Evolutionary conservation across 1,140 invertebrate species (phyloP), one percentile per base, ranked within the genome.

Genomic region (Ooceraea biroi): DNA sequence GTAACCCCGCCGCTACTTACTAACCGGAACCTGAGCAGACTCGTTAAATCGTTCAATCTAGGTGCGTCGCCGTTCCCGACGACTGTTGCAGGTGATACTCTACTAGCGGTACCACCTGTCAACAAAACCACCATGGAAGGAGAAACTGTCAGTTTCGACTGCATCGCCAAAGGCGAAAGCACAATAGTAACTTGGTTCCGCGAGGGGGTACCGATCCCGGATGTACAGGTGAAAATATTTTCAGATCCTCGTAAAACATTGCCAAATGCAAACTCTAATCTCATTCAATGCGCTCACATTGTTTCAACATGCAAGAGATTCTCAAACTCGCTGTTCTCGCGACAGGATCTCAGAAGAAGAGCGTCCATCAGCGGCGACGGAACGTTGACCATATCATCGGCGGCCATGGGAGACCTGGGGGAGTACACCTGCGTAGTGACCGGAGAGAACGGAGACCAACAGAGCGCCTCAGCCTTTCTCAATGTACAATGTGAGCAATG

Each of bases 111-210:
- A 60, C 97, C 98, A 36, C 98, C 98, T 5, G 96, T 97, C 74
- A 99, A 99, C 94, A 96, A 96, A 90, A 99, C 98, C 3, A 96
- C 97, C 14, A 95, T 98, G 93, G 98, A 99, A 93, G 97, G 97
- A 0, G 96, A 98, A 83, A 95, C 96, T 63, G 97, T 97, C 0
- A 95, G 96, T 89, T 97, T 99, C 78, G 96, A 97, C 44, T 99
- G 99, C 93, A 95, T 96, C 19, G 96, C 96, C 19, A 97, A 97
- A 91, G 95, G 96, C 73, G 92, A 95, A 69, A 95, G 94, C 10
- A 95, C 95, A n/a, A 90, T 92, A 4, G 95, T 97, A 11, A 94
- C 93, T 3, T 98, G 97, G 97, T 96, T 96, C 85, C 96, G 96
- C 82, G 97, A 97, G 83, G 96, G 96, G 0, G 92, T 95, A 7